These are phyloP conservation scores for Cygnus buccinator DNA, from an alignment of 2,113 vertebrate species.

Conservation along the genomic window DNA sequence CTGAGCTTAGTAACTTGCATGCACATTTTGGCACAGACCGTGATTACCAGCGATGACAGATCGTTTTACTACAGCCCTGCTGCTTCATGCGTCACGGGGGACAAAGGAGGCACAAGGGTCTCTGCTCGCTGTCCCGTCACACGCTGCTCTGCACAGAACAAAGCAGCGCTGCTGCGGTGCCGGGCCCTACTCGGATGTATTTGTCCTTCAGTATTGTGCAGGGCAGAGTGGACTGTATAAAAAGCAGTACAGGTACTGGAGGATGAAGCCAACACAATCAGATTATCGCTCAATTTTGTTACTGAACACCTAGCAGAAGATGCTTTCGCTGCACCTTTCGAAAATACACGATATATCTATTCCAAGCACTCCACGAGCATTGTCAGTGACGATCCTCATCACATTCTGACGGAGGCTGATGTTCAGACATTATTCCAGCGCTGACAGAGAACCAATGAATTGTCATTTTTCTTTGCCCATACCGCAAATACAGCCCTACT, in stretches of 20 bases:
- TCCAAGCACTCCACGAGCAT: not conserved
- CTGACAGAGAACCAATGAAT: not conserved
- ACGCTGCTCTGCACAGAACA: not conserved
- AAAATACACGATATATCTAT: not conserved
- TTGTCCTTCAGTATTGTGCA: not conserved
- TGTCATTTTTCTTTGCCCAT: accelerated
- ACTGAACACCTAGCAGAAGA: not conserved
- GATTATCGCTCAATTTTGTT: not conserved
- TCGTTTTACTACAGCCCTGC: not conserved
- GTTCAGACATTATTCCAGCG: not conserved
- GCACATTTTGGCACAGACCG: not conserved
- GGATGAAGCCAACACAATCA: not conserved
- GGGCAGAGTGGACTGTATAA: not conserved
- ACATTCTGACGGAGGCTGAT: not conserved
- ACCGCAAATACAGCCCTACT: not conserved
- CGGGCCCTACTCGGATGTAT: not conserved
- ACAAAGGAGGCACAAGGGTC: not conserved
- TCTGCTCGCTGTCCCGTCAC: not conserved
- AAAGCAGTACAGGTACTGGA: not conserved
- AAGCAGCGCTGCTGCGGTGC: not conserved
- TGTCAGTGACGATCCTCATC: accelerated
- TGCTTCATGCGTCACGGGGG: not conserved
- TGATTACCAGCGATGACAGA: not conserved
- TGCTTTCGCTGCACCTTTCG: not conserved
- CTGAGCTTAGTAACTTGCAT: not conserved